Evolutionary conservation across 2,888 invertebrate species (phyloP), one percentile per base, ranked within the genome.

Genomic region (Alloplasta piceator): DNA sequence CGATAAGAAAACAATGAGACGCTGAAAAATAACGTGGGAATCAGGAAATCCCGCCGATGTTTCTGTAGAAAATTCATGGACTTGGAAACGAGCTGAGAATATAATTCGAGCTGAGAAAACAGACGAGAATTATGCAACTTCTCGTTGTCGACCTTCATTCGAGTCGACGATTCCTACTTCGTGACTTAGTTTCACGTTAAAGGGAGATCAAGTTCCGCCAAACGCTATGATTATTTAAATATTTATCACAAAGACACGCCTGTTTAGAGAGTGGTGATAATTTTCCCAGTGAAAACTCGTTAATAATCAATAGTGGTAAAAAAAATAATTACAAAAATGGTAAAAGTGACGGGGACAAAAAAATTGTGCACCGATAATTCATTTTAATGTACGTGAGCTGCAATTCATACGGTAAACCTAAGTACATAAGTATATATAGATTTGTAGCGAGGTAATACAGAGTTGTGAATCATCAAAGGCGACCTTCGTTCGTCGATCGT

Each of bases 401-500:
- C 26, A 26, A 26, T 26, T 26, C 26, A 26, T 26, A 26, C 26
- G 26, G 26, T 26, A 26, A 26, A 26, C 26, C 26, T 26, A 26
- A 26, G 26, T 14, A 63, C 16, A 55, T 12, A 41, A 1, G 5
- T n/a, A 10, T 14, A 26, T 67, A 56, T 9, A 12, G 48, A 50
- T 6, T 55, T 39, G 58, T 68, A n/a, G 26, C 1, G 26, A 26
- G 26, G 26, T 55, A 70, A 46, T 63, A 41, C 55, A n/a, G 74
- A 70, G 61, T 70, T 26, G 60, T 81, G 81, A 78, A 75, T 81
- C 81, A 81, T 74, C n/a, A 81, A 67, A 60, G 74, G 39, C 48
- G 78, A 74, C 81, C 81, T 81, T 81, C 81, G 66, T 38, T 61
- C 60, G 55, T 16, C 60, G 60, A 70, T 78, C 60, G 64, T 64